phyloP scores from a whole-genome alignment of 2,797 vertebrate species.

The Artibeus lituratus region DNA sequence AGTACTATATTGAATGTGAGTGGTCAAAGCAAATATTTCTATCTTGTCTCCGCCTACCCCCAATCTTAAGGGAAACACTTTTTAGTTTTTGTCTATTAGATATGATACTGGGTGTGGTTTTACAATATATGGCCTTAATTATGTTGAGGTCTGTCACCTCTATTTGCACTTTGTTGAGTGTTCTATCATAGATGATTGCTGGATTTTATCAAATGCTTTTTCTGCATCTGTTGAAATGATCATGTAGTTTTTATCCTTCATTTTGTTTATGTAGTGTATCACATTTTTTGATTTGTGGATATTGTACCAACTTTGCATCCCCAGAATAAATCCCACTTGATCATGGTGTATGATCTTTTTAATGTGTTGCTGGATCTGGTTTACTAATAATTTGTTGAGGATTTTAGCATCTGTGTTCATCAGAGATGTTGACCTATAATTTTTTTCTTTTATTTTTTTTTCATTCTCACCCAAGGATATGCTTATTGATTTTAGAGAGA shows the following conservation, averaged over 20 bases:
- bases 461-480: too few species aligned
- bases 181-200: background rate
- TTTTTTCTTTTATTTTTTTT: background rate
- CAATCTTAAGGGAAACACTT: background rate
- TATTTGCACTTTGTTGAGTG: background rate
- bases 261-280: background rate
- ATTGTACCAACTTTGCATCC: background rate
- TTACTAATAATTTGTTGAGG: background rate
- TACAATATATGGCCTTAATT: background rate
- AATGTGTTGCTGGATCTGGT: background rate
- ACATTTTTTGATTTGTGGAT: background rate
- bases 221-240: background rate
- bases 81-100: background rate
- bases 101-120: background rate
- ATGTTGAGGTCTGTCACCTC: background rate
- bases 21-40: background rate
- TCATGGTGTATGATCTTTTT: background rate
- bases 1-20: too few species aligned
- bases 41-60: background rate
- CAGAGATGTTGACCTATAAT: background rate
- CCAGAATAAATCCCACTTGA: background rate
- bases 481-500: too few species aligned
- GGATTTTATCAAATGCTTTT: background rate
- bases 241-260: background rate
- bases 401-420: background rate